Percentiles rank a stretch among this genome's conserved stretches.
Evolutionary conservation across 30 jellyfish, hydroid and myxozoan genomes (phyloP).

Genomic region (Pelagia noctiluca): DNA sequence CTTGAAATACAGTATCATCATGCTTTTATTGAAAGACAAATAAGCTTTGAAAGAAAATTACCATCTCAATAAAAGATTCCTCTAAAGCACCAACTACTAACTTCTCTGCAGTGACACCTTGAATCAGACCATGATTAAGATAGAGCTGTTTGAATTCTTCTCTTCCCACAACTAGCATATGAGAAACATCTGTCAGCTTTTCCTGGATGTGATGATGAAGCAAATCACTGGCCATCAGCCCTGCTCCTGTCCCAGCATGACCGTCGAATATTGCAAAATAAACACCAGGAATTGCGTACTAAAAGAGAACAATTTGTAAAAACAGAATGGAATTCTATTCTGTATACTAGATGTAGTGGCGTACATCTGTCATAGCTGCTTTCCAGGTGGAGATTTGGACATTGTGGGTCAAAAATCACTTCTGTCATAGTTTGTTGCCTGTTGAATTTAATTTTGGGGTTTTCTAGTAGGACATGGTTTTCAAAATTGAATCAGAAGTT

Average conservation of each 20-base stretch:
- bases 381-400: too few relatives aligned
- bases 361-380: too few relatives aligned
- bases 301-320: neutral
- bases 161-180: constrained; percentile 78
- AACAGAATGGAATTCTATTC: too few relatives aligned
- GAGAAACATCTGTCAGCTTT: constrained; percentile 75
- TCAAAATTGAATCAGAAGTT: too few relatives aligned
- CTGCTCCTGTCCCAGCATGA: constrained; percentile 97
- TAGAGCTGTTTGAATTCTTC: constrained; percentile 71
- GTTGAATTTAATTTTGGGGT: too few relatives aligned
- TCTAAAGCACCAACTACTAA: constrained; percentile 91
- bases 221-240: constrained; percentile 75
- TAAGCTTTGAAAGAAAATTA: neutral
- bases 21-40: neutral
- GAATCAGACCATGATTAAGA: constrained; percentile 84
- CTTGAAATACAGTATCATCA: too few relatives aligned
- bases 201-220: constrained; percentile 65
- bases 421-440: too few relatives aligned
- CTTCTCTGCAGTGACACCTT: constrained; percentile 75
- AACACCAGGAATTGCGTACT: constrained; percentile 81
- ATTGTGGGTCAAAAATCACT: too few relatives aligned
- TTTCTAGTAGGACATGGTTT: too few relatives aligned
- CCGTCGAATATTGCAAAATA: constrained; percentile 97
- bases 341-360: too few relatives aligned
- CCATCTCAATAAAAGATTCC: constrained; percentile 87